Base-by-base conservation (phyloP, 92 coral and sea anemone genomes). In the Zoanthus gigantus region DNA sequence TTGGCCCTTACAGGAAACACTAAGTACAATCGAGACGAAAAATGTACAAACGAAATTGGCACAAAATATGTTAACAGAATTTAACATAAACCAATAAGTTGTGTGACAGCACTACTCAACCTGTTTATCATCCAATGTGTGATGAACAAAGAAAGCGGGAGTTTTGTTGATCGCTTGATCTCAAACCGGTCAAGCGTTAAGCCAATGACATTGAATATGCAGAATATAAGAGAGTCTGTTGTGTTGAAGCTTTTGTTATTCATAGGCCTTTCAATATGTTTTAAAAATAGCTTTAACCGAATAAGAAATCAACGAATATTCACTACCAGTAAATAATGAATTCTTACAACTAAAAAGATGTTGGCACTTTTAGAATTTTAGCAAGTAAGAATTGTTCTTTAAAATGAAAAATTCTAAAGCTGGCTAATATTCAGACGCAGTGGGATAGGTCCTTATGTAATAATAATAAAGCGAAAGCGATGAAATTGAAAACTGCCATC, bases 141-240 rank as follows among this genome's bases (percentile, higher is more conserved):
- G 75, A 23, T 63, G 69, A 63, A 15, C 8, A 4, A 8, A 37
- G 44, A 47, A 60, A 66, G 57, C 44, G 53, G 74, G 74, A 28
- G 5, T 47, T 61, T 63, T 61, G 58, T 66, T 66, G 85, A 81
- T 67, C 76, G 84, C 32, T 79, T 79, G 48, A 61, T 37, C 66
- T 74, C 13, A 31, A 46, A 31, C 44, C 15, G 46, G 29, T 81
- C 85, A 81, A 46, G 85, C 85, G 66, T 80, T 37, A 63, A 23
- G 12, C 6, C 56, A 13, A 69, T 61, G 18, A 61, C 61, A 61
- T 66, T 81, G 23, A 81, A 32, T 81, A 81, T 81, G 47, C 85
- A 81, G 47, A 63, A 47, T 29, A 81, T 44, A 45, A 28, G 44
- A 57, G 44, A 16, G 44, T 63, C 42, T 65, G 47, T 4, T 67